Evolutionary conservation across 2,888 invertebrate genomes (phyloP), one percentile per base, ranked within the genome.

Genomic region (Tenthredo distinguenda): DNA sequence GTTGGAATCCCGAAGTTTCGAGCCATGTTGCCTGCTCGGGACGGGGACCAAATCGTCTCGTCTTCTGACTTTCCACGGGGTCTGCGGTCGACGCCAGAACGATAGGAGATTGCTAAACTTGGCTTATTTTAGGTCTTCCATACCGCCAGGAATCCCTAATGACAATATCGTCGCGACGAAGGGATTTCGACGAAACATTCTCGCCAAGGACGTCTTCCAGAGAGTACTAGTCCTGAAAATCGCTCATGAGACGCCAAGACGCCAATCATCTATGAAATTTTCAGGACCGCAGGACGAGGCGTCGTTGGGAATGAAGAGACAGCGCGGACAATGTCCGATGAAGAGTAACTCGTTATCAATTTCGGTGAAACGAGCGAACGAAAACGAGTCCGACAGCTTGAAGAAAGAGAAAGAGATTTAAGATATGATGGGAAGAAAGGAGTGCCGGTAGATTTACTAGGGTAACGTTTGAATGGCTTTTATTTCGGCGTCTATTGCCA

Each of bases 401-500:
- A 2, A 65, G 12, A 10, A 31, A 2, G 18, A 34, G 34, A 12
- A 18, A 18, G 18, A 68, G 34, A 68, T 34, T 34, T 34, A 34
- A 55, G 55, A 62, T 34, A 68, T 68, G 68, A 68, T 31, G 68
- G 18, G 12, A 18, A 18, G 34, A 34, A 34, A 68, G 15, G 18
- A 18, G 68, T 68, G 68, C 34, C 2, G 34, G 68, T 15, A 34
- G 34, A 68, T 68, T 40, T 40, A 74, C 15, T 40, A 21, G 74
- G 40, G 68, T 10, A 26, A 47, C 47, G 79, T 65, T 83, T 26
- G 83, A 85, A 85, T 85, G 86, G 86, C 85, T 88, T 87, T 87
- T 87, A 87, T 87, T 87, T 84, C 84, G 65, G 40, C 85, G 85
- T 88, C 86, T 87, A 89, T 89, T 81, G 84, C 74, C 88, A 84